Evolutionary conservation across 2,888 invertebrate species (phyloP), one percentile per base, ranked within the genome.

Genomic region (Branchellion lobata): DNA sequence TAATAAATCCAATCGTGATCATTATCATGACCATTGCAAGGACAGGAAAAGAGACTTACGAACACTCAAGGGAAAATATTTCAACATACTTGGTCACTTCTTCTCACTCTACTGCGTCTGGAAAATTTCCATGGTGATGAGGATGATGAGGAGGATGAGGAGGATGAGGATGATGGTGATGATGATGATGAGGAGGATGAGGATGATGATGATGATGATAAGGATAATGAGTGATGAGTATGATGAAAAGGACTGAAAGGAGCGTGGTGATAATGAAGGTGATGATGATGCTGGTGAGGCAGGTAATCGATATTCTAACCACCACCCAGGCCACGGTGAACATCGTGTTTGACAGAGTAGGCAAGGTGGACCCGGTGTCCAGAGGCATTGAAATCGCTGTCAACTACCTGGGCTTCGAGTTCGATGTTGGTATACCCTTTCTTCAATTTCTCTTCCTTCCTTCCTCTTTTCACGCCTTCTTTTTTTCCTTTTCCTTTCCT

Each of bases 281-380:
- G 8, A 40, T 40, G 14, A 14, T 40, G 40, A 5, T 5, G 5
- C 5, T 5, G 14, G 14, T 40, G 14, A 40, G 40, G 40, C 8
- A 8, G 5, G 14, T 5, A 40, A 14, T 40, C 5, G 14, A 8
- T 5, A 40, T 40, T 5, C 5, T 8, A 40, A n/a, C n/a, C n/a
- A n/a, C n/a, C n/a, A n/a, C n/a, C n/a, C 89, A 96, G 95, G 95
- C 95, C 73, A 96, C 96, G 79, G 93, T 99, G 82, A 99, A 99
- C 89, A 99, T 99, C 85, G 94, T 99, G 29, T 97, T 99, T 88
- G 97, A 99, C 88, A 91, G 99, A 78, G 98, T 99, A 0, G 99
- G 98, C 0, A 96, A 95, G 86, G 96, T 96, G 85, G 99, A 99
- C 88, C 97, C 98, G 0, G 96, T 99, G 1, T 98, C 99, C 0